A percentile compares a stretch with the other conserved stretches of the same genome.
These are phyloP conservation scores for Chitala chitala DNA, from an alignment of 2,113 vertebrate species.

Conservation along the genomic window DNA sequence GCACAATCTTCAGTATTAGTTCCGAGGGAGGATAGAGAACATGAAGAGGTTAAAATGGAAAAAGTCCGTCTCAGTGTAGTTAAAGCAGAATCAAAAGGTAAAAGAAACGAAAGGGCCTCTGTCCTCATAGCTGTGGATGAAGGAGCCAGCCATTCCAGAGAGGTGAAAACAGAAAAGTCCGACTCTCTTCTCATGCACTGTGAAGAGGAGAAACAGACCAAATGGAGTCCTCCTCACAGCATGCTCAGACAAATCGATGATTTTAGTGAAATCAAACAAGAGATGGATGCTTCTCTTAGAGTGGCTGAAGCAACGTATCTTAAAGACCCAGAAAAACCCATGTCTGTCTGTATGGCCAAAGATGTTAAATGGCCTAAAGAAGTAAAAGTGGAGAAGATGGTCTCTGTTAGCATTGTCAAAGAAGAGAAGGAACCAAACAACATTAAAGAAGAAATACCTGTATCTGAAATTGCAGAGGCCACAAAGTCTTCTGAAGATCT, in stretches of 20 bases:
- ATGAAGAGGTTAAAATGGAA: slow-evolving; percentile 39
- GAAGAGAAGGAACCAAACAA: background rate
- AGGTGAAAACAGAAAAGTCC: slow-evolving; percentile 28
- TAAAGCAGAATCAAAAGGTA: background rate
- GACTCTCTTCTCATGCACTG: slow-evolving; percentile 1
- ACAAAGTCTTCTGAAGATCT: background rate
- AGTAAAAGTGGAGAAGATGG: background rate
- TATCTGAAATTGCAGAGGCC: background rate
- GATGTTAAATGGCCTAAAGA: background rate
- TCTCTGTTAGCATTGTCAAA: too few species aligned
- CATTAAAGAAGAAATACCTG: background rate
- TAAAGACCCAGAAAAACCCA: background rate
- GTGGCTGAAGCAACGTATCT: slow-evolving; percentile 35
- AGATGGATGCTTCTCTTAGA: slow-evolving; percentile 34
- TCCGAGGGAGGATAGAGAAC: slow-evolving; percentile 32
- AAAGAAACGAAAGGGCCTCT: background rate
- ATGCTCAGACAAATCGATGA: too few species aligned
- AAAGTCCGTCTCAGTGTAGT: slow-evolving; percentile 1
- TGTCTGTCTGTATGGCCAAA: background rate
- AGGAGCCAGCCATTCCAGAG: background rate
- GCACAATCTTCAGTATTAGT: slow-evolving; percentile 20
- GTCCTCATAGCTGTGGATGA: background rate
- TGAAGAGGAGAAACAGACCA: slow-evolving; percentile 24
- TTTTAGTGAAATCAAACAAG: slow-evolving; percentile 49
- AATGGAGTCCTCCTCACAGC: too few species aligned